A percentile compares a stretch with the other conserved stretches of the same genome.
Evolutionary conservation across 2,797 vertebrate species (phyloP).

Genomic region (Helarctos malayanus): DNA sequence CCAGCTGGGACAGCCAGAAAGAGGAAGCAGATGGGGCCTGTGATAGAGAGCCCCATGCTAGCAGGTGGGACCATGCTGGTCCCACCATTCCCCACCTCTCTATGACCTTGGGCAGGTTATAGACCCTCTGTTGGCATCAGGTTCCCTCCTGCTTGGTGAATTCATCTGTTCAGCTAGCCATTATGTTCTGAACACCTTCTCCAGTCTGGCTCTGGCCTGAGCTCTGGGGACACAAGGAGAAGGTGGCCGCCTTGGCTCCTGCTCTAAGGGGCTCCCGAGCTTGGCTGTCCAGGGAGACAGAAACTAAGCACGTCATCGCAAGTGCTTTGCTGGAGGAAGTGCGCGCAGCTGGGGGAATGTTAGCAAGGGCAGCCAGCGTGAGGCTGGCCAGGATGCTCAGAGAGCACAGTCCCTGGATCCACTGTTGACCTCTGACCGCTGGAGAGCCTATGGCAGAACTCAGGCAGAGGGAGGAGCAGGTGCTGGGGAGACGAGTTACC

Average conservation of each 20-base stretch:
- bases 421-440: constrained; percentile 44
- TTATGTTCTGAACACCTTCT: background rate
- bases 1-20: background rate
- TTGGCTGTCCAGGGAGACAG: constrained; percentile 59
- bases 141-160: background rate
- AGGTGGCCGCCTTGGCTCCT: background rate
- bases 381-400: constrained; percentile 64
- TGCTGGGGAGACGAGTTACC: background rate
- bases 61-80: background rate
- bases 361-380: constrained; percentile 69
- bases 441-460: background rate
- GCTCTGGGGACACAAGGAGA: constrained; percentile 30
- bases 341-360: constrained; percentile 67
- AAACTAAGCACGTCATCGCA: constrained; percentile 61
- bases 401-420: background rate
- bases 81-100: background rate
- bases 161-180: background rate
- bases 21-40: background rate
- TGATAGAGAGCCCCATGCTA: background rate
- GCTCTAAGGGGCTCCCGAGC: constrained; percentile 50
- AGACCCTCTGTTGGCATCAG: background rate
- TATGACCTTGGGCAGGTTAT: constrained; percentile 66
- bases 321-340: constrained; percentile 74
- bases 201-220: background rate
- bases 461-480: background rate